phyloP scores from a whole-genome alignment of 2,113 vertebrate genomes.

The Otus sunia region DNA sequence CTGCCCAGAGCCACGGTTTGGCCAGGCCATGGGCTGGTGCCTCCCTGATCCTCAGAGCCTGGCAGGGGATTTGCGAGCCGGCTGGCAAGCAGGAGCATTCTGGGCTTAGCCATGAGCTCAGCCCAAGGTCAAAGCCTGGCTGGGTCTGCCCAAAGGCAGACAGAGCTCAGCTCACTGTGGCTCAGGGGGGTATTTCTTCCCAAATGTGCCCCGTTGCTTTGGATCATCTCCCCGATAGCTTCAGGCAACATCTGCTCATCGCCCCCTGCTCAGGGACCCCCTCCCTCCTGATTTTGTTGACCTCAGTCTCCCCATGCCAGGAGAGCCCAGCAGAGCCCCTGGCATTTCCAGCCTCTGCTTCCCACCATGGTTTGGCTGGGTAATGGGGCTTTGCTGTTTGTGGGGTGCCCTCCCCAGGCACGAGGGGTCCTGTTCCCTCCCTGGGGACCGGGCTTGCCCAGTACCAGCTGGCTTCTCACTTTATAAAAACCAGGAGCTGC shows the following conservation, averaged over 20 bases:
- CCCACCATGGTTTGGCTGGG: neutral
- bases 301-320: neutral
- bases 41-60: rapidly evolving
- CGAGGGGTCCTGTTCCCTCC: neutral
- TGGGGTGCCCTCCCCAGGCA: neutral
- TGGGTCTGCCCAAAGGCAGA: neutral
- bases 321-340: neutral
- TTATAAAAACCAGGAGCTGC: neutral
- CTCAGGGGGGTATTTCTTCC: neutral
- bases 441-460: neutral
- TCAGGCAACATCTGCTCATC: neutral
- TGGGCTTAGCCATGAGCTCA: neutral
- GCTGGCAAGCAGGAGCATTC: neutral
- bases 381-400: rapidly evolving
- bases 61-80: neutral
- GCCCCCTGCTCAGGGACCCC: neutral
- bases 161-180: neutral
- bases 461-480: rapidly evolving
- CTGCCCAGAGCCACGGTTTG: neutral
- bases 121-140: neutral
- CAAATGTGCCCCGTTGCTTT: too few relatives aligned
- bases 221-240: neutral
- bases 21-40: neutral
- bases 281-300: neutral
- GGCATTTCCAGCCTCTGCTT: neutral